Evolutionary conservation across 2,113 vertebrate genomes (phyloP).

Genomic region (Plestiodon gilberti): DNA sequence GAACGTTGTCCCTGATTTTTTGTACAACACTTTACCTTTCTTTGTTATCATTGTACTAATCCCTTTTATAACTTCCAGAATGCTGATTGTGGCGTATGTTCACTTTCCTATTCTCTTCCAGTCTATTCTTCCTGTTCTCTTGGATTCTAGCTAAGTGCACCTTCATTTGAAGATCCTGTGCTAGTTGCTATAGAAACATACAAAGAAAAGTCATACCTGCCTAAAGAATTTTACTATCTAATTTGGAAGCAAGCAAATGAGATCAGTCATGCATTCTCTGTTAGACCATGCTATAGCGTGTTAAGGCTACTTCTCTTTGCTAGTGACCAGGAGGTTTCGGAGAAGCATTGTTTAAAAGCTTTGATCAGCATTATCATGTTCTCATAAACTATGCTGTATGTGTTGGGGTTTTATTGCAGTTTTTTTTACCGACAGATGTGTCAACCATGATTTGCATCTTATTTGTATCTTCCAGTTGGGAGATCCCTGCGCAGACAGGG

Average conservation of each 20-base stretch:
- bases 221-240: background rate
- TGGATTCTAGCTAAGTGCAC: background rate
- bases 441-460: background rate
- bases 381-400: background rate
- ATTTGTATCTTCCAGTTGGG: background rate
- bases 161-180: background rate
- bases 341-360: background rate
- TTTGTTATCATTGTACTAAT: background rate
- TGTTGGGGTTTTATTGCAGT: fast-evolving
- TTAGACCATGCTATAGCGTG: background rate
- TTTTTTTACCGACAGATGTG: background rate
- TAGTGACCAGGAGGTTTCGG: background rate
- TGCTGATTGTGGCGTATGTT: background rate
- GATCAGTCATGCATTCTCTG: background rate
- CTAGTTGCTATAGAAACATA: background rate
- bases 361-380: background rate
- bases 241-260: slow-evolving; percentile 22
- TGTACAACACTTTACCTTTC: background rate
- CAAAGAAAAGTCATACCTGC: background rate
- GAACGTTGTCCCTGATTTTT: background rate
- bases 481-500: background rate
- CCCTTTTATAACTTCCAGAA: background rate
- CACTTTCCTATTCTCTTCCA: background rate
- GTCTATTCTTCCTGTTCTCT: background rate
- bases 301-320: background rate